Evolutionary conservation across 2,888 invertebrate genomes (phyloP), one percentile per base, ranked within the genome.

Genomic region (Eurytoma adleriae): DNA sequence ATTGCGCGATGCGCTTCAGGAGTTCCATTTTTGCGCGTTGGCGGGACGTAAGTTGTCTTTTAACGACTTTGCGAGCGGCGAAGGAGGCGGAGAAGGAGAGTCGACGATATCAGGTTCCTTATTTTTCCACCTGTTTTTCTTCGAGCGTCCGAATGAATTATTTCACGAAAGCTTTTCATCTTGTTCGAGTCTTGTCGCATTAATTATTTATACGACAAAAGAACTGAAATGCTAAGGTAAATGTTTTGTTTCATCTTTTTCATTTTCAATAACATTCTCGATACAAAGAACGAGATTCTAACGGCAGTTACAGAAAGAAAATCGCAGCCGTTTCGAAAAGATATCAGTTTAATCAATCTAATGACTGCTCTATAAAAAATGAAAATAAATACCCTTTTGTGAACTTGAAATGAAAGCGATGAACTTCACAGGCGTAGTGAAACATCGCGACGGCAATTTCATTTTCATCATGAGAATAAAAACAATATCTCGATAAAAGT

Each of bases 1-100:
- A 79, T 79, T 79, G 18, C 78, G 56, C 14, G 14, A 24, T 1
- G 59, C 56, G 54, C 20, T 14, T 3, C 18, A 10, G 50, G 68
- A 68, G 54, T 52, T 68, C 16, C 24, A 48, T 70, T 77, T 69
- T 27, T 61, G 68, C 54, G 52, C 24, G 77, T 50, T 70, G 18
- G n/a, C 64, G 70, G 18, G 57, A 66, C 57, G 27, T 62, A 77
- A 71, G 69, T 76, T 76, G 69, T 76, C 62, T 69, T 76, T 76
- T 76, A 76, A 75, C 68, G 75, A 75, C 68, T 75, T 68, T 30
- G 27, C 61, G 54, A 54, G 18, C 50, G 73, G 18, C 12, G 20
- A 20, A 18, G 4, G 20, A 20, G 18, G 18, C n/a, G 12, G 57
- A 59, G 56, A 57, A 27, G 16, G 12, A 75, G 67, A 16, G 48